These are phyloP conservation scores for Homarus gammarus DNA, from an alignment of 2,888 invertebrate species.

Conservation along the genomic window DNA sequence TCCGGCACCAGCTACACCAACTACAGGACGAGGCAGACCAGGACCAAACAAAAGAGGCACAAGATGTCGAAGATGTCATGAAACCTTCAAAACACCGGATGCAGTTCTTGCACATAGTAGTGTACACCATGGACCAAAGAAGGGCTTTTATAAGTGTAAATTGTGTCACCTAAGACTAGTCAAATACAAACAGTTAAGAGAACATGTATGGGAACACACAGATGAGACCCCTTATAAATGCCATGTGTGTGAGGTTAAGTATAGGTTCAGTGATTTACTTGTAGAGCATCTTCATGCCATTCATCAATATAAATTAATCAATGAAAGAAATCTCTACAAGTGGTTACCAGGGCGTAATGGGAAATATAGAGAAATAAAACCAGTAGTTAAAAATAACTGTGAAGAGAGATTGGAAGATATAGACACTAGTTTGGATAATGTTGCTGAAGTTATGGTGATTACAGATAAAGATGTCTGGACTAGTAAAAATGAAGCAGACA, in stretches of 20 bases:
- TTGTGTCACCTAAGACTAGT: conserved; percentile 34
- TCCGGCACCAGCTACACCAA: too few species aligned
- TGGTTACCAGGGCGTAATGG: conserved; percentile 62
- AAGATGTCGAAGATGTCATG: conserved; percentile 59
- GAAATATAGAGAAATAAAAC: conserved; percentile 48
- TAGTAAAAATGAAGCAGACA: not conserved
- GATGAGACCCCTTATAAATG: conserved; percentile 65
- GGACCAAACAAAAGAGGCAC: conserved; percentile 18
- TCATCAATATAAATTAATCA: conserved; percentile 32
- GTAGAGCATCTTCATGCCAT: conserved; percentile 32
- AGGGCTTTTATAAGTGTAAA: conserved; percentile 66
- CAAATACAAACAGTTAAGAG: conserved; percentile 62
- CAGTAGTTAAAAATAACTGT: conserved; percentile 8
- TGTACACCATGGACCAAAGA: conserved; percentile 69
- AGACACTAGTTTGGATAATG: conserved; percentile 51
- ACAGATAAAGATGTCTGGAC: conserved; percentile 52
- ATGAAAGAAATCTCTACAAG: conserved; percentile 54
- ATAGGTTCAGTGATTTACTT: conserved; percentile 43
- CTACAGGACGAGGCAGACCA: not conserved
- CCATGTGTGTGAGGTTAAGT: conserved; percentile 48
- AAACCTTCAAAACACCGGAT: conserved; percentile 45
- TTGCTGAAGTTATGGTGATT: conserved; percentile 61
- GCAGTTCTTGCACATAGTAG: conserved; percentile 66
- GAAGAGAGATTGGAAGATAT: conserved; percentile 55
- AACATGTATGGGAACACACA: conserved; percentile 67